phyloP scores from a whole-genome alignment of 2,113 vertebrate species.

The Cephalopterus ornatus region DNA sequence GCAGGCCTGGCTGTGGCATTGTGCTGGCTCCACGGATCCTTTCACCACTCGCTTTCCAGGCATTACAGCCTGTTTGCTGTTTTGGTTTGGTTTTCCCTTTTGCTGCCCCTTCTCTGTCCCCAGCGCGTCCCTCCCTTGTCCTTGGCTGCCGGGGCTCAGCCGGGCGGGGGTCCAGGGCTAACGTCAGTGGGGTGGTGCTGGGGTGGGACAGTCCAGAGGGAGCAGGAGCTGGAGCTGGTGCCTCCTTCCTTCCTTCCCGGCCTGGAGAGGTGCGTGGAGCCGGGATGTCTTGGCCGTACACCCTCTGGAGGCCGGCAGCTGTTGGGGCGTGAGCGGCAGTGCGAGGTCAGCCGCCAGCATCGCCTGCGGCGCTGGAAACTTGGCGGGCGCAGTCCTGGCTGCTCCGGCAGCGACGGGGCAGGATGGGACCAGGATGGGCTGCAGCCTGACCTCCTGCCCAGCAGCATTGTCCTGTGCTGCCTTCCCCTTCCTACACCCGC shows the following conservation, averaged over 20 bases:
- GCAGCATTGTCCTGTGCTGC: constrained; percentile 67
- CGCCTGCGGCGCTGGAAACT: constrained; percentile 56
- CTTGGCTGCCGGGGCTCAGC: neutral
- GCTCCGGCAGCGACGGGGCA: neutral
- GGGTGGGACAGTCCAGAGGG: neutral
- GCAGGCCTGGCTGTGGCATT: neutral
- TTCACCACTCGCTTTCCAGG: fast-evolving
- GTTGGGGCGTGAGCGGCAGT: neutral
- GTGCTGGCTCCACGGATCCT: neutral
- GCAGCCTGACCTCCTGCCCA: constrained; percentile 69
- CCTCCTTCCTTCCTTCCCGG: constrained; percentile 56
- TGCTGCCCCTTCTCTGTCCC: neutral
- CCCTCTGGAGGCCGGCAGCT: neutral
- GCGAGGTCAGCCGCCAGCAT: neutral
- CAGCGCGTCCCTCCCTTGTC: neutral
- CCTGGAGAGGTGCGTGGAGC: neutral
- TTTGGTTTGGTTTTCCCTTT: neutral
- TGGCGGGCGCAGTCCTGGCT: constrained; percentile 23
- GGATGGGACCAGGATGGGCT: constrained; percentile 78
- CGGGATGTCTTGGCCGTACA: constrained; percentile 51
- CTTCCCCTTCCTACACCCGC: constrained; percentile 60
- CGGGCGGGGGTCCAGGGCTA: neutral
- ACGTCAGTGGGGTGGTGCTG: neutral
- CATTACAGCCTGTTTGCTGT: neutral
- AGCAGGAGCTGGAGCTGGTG: neutral